Percentiles rank a stretch among this genome's conserved stretches.
phyloP scores from a whole-genome alignment of 2,888 invertebrate genomes.

The Alloplasta piceator region DNA sequence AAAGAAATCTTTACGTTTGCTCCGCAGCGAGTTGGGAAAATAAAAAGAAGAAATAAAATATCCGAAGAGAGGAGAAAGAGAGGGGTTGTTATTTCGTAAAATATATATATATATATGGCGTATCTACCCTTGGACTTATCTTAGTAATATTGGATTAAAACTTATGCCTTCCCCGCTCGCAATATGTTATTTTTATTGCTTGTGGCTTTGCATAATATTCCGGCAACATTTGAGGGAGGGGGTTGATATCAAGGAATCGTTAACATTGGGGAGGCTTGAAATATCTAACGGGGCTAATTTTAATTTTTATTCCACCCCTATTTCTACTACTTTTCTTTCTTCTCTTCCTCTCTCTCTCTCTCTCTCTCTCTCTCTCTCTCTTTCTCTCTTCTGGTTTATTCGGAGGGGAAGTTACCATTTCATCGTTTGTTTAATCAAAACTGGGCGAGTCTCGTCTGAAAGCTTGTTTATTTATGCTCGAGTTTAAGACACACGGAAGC shows the following conservation, averaged over 20 bases:
- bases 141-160: constrained; percentile 84
- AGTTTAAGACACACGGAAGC: constrained; percentile 25
- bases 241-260: constrained; percentile 52
- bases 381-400: constrained; percentile 37
- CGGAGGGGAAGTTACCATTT: constrained; percentile 68
- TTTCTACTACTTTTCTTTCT: background rate
- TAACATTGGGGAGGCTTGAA: constrained; percentile 48
- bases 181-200: constrained; percentile 84
- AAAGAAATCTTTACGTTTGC: constrained; percentile 79
- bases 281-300: constrained; percentile 78
- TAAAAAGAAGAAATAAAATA: constrained; percentile 45
- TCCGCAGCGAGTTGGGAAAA: constrained; percentile 51
- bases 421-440: constrained; percentile 56
- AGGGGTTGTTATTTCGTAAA: constrained; percentile 63
- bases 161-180: constrained; percentile 82
- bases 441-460: constrained; percentile 17
- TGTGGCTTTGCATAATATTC: constrained; percentile 83
- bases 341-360: constrained; percentile 5
- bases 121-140: constrained; percentile 77
- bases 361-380: constrained; percentile 22
- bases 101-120: constrained; percentile 19
- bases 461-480: constrained; percentile 64
- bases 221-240: constrained; percentile 59
- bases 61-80: constrained; percentile 44
- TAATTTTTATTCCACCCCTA: constrained; percentile 80